These are phyloP conservation scores for Rhynchomys soricoides DNA, from an alignment of 2,113 vertebrate species.

Conservation along the genomic window DNA sequence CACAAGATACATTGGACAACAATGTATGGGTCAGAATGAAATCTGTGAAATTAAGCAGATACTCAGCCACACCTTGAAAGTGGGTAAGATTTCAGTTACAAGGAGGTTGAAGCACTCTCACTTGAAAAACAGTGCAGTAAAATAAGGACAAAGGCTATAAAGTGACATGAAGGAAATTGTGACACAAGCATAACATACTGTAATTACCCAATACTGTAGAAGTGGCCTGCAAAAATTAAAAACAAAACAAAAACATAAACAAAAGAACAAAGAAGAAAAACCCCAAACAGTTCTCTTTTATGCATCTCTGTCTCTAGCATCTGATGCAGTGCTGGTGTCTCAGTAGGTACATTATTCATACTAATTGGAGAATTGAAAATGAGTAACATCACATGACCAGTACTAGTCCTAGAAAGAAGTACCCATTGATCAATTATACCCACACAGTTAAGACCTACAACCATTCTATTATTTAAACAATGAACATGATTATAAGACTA, in stretches of 20 bases:
- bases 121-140: not conserved
- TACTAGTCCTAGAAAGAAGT: no score
- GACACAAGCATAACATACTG: not conserved
- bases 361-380: not conserved
- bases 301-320: not conserved
- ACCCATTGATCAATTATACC: not conserved
- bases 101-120: not conserved
- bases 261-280: no score
- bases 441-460: not conserved
- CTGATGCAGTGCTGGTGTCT: not conserved
- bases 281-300: not conserved
- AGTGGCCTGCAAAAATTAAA: not conserved
- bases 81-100: not conserved
- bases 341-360: not conserved
- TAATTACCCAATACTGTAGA: not conserved
- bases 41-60: not conserved
- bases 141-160: not conserved
- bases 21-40: not conserved
- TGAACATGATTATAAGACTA: no score
- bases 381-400: rapidly evolving
- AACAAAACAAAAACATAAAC: no score
- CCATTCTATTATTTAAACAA: not conserved
- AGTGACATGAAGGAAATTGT: not conserved
- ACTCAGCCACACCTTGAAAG: not conserved
- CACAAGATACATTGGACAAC: no score